phyloP scores from a whole-genome alignment of 2,797 vertebrate species.

The Petrocephalus sullivani region DNA sequence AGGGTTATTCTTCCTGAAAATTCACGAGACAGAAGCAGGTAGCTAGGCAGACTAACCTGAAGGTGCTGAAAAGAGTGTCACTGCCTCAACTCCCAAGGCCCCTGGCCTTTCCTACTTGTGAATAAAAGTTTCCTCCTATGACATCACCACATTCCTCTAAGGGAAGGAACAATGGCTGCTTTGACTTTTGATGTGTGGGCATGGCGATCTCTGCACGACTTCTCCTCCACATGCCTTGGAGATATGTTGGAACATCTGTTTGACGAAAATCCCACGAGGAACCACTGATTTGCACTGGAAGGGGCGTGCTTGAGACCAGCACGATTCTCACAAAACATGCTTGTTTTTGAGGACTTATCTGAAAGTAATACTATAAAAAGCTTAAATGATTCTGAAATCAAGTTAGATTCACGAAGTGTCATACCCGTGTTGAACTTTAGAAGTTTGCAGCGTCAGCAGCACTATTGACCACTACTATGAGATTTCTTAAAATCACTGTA shows the following conservation, averaged over 20 bases:
- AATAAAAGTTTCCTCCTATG: constrained; percentile 69
- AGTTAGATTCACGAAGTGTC: neutral
- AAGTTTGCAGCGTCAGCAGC: neutral
- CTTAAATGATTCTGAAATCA: neutral
- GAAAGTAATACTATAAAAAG: neutral
- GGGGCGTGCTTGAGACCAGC: neutral
- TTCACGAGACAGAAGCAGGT: neutral
- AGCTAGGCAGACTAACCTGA: neutral
- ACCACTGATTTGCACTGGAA: neutral
- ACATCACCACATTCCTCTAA: constrained; percentile 75
- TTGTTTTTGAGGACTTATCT: neutral
- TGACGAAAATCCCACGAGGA: constrained; percentile 28
- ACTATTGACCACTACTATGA: too few species aligned
- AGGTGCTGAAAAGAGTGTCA: neutral
- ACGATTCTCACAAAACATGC: constrained; percentile 10
- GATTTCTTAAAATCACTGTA: neutral
- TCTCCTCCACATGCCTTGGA: constrained; percentile 39
- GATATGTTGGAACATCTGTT: constrained; percentile 45
- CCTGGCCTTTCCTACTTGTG: constrained; percentile 39
- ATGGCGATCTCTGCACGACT: constrained; percentile 29
- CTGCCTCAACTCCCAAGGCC: neutral
- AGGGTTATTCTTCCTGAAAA: neutral
- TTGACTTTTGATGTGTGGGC: constrained; percentile 71
- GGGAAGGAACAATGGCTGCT: constrained; percentile 69
- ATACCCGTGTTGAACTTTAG: neutral